Percentiles rank a stretch among this genome's conserved stretches.
phyloP scores from a whole-genome alignment of 2,113 vertebrate genomes.

The Talpa occidentalis region DNA sequence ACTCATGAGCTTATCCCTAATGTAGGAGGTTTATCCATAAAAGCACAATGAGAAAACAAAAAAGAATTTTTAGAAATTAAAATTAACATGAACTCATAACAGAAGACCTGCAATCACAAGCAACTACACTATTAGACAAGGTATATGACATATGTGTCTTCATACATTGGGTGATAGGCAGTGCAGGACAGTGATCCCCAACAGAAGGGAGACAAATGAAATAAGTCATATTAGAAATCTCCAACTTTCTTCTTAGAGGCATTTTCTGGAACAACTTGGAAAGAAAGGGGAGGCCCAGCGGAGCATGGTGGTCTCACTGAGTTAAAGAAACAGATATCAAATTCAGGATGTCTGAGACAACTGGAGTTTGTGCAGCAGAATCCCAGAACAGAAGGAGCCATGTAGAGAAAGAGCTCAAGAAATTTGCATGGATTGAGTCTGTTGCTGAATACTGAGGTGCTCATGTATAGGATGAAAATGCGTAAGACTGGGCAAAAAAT shows the following conservation, averaged over 20 bases:
- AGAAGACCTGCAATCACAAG: not conserved
- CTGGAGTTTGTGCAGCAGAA: not conserved
- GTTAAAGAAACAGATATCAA: not conserved
- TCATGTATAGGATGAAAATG: not conserved
- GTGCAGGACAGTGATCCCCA: not conserved
- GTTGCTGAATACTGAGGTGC: not conserved
- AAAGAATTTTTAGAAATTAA: not conserved
- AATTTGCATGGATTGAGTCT: not conserved
- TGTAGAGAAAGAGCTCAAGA: not conserved
- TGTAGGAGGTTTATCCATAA: not conserved
- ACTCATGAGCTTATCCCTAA: slow-evolving; percentile 2
- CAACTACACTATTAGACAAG: not conserved
- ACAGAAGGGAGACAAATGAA: not conserved
- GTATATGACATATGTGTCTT: slow-evolving; percentile 4
- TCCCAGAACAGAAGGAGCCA: not conserved
- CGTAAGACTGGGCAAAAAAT: not conserved
- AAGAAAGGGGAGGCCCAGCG: not conserved
- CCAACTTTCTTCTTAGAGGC: not conserved
- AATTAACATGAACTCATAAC: not conserved
- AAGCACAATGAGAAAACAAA: slow-evolving; percentile 6
- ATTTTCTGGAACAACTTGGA: not conserved
- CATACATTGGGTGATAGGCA: not conserved
- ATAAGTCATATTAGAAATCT: not conserved
- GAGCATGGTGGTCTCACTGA: not conserved
- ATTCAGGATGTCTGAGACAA: not conserved